Conservation (phyloP, 1,140 invertebrate species). For the Calliphora vicina region DNA sequence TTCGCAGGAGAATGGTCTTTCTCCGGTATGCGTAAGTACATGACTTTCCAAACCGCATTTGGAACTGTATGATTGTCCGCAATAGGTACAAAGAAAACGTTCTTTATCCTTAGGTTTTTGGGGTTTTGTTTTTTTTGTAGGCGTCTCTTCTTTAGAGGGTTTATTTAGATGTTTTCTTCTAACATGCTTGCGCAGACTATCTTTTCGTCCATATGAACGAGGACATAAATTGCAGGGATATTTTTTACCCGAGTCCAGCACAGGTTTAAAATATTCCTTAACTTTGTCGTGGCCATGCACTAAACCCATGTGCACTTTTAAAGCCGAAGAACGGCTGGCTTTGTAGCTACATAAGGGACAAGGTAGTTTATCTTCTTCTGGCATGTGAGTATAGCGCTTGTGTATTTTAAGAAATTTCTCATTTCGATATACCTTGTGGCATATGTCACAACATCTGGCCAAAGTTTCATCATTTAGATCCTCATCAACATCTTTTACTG, state of each 20-base stretch:
- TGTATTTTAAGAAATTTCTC: not conserved
- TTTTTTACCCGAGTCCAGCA: not conserved
- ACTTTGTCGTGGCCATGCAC: not conserved
- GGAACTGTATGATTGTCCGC: not conserved
- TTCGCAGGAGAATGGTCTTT: not conserved
- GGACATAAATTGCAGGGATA: not conserved
- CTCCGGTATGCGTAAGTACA: not conserved
- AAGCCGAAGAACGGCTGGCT: not conserved
- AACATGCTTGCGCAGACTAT: not conserved
- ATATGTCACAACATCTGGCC: not conserved
- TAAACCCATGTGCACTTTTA: slow-evolving; percentile 10
- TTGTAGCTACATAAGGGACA: not conserved
- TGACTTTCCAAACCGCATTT: not conserved
- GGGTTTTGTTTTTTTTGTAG: not conserved
- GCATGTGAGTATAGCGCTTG: slow-evolving; percentile 20
- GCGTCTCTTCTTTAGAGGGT: not conserved
- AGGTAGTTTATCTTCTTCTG: slow-evolving; percentile 1
- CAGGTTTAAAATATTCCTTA: not conserved
- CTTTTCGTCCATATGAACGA: not conserved
- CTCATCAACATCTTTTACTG: not conserved
- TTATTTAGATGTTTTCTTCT: not conserved
- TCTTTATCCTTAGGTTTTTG: not conserved
- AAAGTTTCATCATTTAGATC: not conserved
- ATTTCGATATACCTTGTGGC: not conserved
- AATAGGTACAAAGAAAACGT: not conserved